Evolutionary conservation across 1,140 invertebrate genomes (phyloP).

Genomic region (Drosophila nasuta): DNA sequence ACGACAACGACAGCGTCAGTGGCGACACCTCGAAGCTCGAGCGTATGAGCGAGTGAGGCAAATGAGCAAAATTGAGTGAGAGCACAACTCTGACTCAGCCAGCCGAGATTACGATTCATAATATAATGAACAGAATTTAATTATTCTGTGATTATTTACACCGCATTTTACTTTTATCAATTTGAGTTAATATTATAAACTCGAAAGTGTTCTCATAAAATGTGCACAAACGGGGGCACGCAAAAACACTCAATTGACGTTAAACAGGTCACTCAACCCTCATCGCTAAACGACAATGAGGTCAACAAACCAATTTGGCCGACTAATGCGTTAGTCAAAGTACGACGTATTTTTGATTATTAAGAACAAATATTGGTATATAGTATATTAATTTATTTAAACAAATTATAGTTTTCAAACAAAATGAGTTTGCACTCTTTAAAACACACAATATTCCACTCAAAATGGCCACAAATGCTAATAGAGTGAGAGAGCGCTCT

Average conservation of each 20-base stretch:
- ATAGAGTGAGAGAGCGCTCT: neutral
- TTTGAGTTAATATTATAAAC: neutral
- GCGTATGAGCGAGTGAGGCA: slow-evolving; percentile 37
- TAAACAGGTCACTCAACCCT: slow-evolving; percentile 78
- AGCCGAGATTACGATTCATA: slow-evolving; percentile 21
- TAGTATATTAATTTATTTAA: slow-evolving; percentile 2
- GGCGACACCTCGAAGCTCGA: slow-evolving; percentile 29
- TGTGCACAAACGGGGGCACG: neutral
- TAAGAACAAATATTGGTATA: neutral
- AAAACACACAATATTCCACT: slow-evolving; percentile 38
- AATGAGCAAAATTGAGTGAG: slow-evolving; percentile 44
- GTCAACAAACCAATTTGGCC: slow-evolving; percentile 68
- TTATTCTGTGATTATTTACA: neutral
- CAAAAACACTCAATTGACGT: slow-evolving; percentile 40
- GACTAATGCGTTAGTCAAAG: slow-evolving; percentile 18
- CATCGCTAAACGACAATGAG: slow-evolving; percentile 57
- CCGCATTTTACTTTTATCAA: slow-evolving; percentile 3
- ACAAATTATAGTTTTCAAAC: neutral
- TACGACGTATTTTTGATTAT: slow-evolving; percentile 10
- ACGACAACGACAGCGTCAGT: slow-evolving; percentile 46
- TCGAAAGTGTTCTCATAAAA: no score
- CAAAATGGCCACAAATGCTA: slow-evolving; percentile 57
- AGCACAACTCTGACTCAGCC: slow-evolving; percentile 38
- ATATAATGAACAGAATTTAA: slow-evolving; percentile 11
- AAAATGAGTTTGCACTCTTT: slow-evolving; percentile 19